phyloP scores from a whole-genome alignment of 2,888 invertebrate species.

The Polyploca ridens region DNA sequence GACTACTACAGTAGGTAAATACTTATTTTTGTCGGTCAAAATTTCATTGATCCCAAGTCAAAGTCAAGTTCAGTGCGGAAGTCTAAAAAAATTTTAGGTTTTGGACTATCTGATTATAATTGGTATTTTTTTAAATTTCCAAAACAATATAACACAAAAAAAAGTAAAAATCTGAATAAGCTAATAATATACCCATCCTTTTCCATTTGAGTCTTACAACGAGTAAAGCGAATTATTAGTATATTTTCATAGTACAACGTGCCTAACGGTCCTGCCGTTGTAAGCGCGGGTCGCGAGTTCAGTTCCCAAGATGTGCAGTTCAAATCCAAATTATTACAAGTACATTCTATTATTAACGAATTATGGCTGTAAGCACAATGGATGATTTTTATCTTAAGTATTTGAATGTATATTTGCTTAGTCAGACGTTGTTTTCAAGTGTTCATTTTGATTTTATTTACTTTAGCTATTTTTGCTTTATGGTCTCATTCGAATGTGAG shows the following conservation, averaged over 20 bases:
- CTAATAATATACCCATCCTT: no score
- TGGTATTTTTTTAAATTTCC: background rate
- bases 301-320: slow-evolving; percentile 36
- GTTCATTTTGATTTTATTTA: no score
- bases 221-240: slow-evolving; percentile 10
- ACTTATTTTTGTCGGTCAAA: no score
- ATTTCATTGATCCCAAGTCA: no score
- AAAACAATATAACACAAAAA: no score
- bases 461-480: no score
- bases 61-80: no score
- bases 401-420: background rate
- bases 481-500: background rate
- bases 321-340: background rate
- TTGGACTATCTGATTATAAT: no score
- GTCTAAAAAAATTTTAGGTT: no score
- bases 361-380: slow-evolving; percentile 28
- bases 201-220: background rate
- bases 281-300: slow-evolving; percentile 51
- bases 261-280: slow-evolving; percentile 34
- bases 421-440: background rate
- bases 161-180: no score
- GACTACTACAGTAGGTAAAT: no score
- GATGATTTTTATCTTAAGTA: slow-evolving; percentile 28
- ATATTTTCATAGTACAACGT: slow-evolving; percentile 17
- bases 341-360: slow-evolving; percentile 19